Percentiles rank a stretch among this genome's conserved stretches.
Evolutionary conservation across 2,888 invertebrate genomes (phyloP).

Genomic region (Chymomyza amoena): DNA sequence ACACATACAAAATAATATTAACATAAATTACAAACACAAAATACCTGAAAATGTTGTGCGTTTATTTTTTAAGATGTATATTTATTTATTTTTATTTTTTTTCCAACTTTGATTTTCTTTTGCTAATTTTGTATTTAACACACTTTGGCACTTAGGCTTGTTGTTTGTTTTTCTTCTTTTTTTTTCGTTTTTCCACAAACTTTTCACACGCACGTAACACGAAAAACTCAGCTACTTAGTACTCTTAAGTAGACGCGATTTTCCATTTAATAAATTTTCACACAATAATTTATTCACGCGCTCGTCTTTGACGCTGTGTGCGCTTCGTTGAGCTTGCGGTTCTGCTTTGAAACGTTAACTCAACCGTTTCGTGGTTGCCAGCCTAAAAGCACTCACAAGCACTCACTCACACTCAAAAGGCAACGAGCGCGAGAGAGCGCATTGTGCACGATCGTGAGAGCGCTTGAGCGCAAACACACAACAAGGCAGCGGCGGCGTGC

Average conservation of each 20-base stretch:
- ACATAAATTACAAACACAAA: background rate
- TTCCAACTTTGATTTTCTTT: slow-evolving; percentile 16
- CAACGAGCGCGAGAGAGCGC: slow-evolving; percentile 11
- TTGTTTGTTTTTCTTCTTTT: background rate
- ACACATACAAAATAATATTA: background rate
- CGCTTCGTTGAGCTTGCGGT: slow-evolving; percentile 68
- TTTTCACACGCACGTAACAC: background rate
- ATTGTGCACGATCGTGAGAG: background rate
- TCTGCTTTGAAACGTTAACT: slow-evolving; percentile 72
- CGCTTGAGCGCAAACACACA: background rate
- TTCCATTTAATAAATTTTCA: slow-evolving; percentile 26
- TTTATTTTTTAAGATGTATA: slow-evolving; percentile 11
- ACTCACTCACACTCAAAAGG: slow-evolving; percentile 19
- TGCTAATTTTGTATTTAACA: background rate
- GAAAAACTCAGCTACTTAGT: background rate
- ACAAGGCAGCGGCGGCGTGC: background rate
- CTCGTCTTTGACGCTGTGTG: slow-evolving; percentile 18
- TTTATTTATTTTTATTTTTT: background rate
- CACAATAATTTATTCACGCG: slow-evolving; percentile 34
- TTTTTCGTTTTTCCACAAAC: background rate
- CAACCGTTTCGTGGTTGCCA: slow-evolving; percentile 65
- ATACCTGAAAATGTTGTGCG: slow-evolving; percentile 25
- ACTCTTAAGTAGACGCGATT: background rate
- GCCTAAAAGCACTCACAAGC: slow-evolving; percentile 35
- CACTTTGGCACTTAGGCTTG: background rate